A percentile compares a stretch with the other conserved stretches of the same genome.
phyloP scores from a whole-genome alignment of 2,888 invertebrate species.

The Eupithecia dodoneata region DNA sequence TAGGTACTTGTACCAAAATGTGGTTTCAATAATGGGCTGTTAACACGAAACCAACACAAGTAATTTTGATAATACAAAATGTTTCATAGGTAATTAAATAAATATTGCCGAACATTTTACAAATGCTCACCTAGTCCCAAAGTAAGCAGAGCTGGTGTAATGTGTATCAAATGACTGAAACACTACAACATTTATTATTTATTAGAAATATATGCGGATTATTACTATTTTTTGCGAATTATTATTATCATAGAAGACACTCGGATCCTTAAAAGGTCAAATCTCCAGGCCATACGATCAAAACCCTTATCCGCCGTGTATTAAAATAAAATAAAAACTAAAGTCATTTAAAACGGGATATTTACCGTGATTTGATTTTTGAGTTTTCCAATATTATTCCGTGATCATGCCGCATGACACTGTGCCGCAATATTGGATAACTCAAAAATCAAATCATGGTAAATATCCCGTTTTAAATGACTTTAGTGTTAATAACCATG shows the following conservation, averaged over 20 bases:
- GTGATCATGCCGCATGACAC: too few species aligned
- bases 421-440: too few species aligned
- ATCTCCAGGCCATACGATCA: background rate
- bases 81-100: background rate
- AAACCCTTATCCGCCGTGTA: background rate
- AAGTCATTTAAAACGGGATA: too few species aligned
- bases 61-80: background rate
- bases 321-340: too few species aligned
- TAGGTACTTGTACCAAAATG: background rate
- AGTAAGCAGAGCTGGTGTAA: background rate
- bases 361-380: too few species aligned
- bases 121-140: background rate
- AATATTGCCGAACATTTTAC: background rate
- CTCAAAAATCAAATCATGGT: too few species aligned
- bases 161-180: background rate
- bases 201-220: background rate
- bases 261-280: background rate
- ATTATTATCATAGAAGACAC: background rate
- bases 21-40: background rate
- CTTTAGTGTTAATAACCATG: too few species aligned
- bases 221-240: background rate
- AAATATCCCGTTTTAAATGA: too few species aligned
- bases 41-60: background rate
- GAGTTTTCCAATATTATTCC: too few species aligned
- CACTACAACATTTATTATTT: background rate